These are phyloP conservation scores for Watsonalla binaria DNA, from an alignment of 2,888 invertebrate species.

Conservation along the genomic window DNA sequence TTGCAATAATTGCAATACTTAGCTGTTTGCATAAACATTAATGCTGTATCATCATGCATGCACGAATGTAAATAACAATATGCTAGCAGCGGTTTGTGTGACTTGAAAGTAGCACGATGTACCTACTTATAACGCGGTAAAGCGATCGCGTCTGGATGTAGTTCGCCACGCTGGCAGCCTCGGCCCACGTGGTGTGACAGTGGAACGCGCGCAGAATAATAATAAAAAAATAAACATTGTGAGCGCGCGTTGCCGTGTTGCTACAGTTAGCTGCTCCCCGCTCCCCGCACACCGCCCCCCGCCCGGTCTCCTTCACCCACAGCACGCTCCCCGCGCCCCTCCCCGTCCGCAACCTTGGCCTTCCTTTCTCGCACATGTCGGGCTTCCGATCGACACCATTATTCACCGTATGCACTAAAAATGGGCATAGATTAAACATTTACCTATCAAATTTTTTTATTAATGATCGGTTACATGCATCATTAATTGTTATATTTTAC, in stretches of 20 bases:
- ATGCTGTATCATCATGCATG: neutral
- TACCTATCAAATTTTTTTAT: constrained; percentile 21
- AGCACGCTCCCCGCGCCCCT: constrained; percentile 8
- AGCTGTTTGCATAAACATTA: neutral
- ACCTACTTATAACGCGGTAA: constrained; percentile 1
- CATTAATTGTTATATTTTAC: no score
- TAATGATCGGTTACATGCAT: neutral
- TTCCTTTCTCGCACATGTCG: constrained; percentile 37
- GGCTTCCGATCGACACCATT: constrained; percentile 19
- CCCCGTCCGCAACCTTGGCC: constrained; percentile 46
- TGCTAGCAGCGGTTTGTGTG: neutral
- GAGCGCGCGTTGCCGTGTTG: constrained; percentile 16
- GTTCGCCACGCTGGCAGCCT: constrained; percentile 22
- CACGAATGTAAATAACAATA: neutral
- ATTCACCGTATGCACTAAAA: neutral
- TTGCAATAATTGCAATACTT: neutral
- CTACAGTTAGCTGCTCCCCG: constrained; percentile 23
- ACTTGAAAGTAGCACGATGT: neutral
- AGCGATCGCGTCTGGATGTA: constrained; percentile 11
- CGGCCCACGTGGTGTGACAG: constrained; percentile 24
- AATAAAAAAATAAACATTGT: constrained; percentile 35
- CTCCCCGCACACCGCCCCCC: constrained; percentile 10
- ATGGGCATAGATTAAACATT: constrained; percentile 19
- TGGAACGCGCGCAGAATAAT: constrained; percentile 29
- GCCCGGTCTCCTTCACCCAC: constrained; percentile 8